These are phyloP conservation scores for Cyprinus carpio DNA, from an alignment of 2,113 vertebrate species.

Conservation along the genomic window DNA sequence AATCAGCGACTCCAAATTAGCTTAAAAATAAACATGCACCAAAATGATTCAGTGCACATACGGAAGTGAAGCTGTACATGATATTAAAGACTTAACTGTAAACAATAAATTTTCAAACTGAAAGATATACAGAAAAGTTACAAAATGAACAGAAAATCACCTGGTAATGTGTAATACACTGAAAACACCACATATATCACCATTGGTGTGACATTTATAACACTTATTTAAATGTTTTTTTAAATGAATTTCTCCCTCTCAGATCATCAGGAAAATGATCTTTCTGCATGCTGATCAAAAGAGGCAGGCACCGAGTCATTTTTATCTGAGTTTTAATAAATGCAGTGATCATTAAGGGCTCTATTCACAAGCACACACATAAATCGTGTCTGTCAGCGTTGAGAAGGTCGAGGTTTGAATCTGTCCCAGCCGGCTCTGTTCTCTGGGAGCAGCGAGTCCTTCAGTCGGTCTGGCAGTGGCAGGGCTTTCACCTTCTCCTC, in stretches of 20 bases:
- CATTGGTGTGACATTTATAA: background rate
- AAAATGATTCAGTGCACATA: no score
- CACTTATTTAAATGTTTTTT: background rate
- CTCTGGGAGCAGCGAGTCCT: slow-evolving; percentile 85
- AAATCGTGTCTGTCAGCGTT: slow-evolving; percentile 39
- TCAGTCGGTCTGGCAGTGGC: slow-evolving; percentile 88
- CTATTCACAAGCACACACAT: background rate
- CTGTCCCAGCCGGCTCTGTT: slow-evolving; percentile 68
- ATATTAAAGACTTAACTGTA: no score
- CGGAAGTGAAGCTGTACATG: no score
- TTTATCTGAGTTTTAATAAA: background rate
- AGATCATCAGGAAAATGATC: background rate
- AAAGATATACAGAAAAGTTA: no score
- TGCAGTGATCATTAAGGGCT: background rate
- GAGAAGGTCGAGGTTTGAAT: slow-evolving; percentile 66
- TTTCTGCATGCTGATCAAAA: background rate
- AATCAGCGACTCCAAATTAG: no score
- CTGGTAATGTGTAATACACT: background rate
- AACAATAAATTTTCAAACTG: no score
- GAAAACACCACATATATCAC: background rate
- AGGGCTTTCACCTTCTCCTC: slow-evolving; percentile 81
- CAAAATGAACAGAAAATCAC: no score
- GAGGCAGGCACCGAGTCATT: background rate
- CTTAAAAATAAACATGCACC: no score
- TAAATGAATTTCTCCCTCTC: background rate